Conservation (phyloP, 2,797 vertebrate genomes). For the Gymnopithys bicolor region DNA sequence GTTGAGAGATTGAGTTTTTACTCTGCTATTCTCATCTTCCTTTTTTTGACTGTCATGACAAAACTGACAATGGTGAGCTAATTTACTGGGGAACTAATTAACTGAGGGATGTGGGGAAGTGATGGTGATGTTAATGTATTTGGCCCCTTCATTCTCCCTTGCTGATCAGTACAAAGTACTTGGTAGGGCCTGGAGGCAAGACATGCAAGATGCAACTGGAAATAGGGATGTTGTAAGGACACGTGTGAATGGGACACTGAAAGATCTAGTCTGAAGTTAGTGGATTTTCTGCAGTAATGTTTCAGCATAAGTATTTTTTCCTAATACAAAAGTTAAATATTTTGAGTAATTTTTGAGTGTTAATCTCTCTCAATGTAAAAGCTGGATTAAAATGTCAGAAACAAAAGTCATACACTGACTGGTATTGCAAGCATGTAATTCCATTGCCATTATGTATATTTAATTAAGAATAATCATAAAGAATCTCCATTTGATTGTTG, state of each 20-base stretch:
- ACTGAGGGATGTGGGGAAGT: not conserved
- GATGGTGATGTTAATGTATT: not conserved
- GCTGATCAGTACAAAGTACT: not conserved
- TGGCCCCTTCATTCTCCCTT: not conserved
- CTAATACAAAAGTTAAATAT: not conserved
- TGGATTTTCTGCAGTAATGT: not conserved
- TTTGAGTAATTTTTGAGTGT: not conserved
- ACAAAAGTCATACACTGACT: not conserved
- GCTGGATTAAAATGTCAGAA: not conserved
- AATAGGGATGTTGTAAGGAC: not conserved
- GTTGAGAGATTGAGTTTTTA: not conserved
- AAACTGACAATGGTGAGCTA: not conserved
- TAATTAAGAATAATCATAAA: constrained; percentile 51
- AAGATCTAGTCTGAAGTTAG: not conserved
- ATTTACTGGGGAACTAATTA: not conserved
- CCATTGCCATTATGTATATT: constrained; percentile 53
- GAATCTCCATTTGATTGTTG: constrained; percentile 57
- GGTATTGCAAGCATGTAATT: constrained; percentile 10
- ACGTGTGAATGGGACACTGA: not conserved
- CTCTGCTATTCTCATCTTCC: not conserved
- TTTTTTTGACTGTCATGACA: not conserved
- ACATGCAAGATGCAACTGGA: not conserved
- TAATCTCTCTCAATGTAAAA: not conserved
- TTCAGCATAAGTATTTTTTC: not conserved
- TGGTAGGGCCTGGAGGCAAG: not conserved